phyloP scores from a whole-genome alignment of 2,113 vertebrate species.

The Panthera tigris region DNA sequence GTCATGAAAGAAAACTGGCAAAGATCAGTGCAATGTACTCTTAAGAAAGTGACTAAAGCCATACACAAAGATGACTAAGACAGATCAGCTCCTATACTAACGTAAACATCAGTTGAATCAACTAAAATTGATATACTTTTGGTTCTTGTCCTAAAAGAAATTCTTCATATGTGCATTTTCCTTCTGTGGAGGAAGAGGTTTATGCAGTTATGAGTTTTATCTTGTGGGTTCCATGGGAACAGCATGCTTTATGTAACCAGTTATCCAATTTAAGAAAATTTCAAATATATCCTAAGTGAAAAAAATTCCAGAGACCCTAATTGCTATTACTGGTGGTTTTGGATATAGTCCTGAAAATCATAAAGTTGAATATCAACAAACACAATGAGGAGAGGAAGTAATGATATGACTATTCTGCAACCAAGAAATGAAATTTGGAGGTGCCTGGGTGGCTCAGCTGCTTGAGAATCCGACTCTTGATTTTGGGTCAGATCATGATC shows the following conservation, averaged over 20 bases:
- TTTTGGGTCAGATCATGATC: too few species aligned
- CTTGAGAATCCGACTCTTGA: too few species aligned
- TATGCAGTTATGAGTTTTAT: constrained; percentile 15
- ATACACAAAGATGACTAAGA: neutral
- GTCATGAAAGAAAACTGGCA: neutral
- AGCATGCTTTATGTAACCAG: neutral
- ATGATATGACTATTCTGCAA: neutral
- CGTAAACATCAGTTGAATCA: neutral
- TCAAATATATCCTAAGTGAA: constrained; percentile 19
- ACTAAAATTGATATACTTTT: constrained; percentile 13
- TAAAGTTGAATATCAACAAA: neutral
- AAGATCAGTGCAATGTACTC: neutral
- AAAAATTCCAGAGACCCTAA: neutral
- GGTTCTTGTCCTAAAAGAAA: constrained; percentile 7
- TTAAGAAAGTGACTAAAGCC: neutral
- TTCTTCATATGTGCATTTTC: neutral
- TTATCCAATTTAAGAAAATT: constrained; percentile 34
- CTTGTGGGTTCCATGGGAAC: neutral
- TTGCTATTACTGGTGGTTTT: neutral
- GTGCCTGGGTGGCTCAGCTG: too few species aligned
- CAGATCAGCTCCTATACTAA: neutral
- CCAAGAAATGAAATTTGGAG: neutral
- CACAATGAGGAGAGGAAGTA: neutral
- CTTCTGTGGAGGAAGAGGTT: neutral
- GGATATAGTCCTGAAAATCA: neutral